Base-by-base conservation (phyloP, 2,888 invertebrate species). In the Acleris sparsana region DNA sequence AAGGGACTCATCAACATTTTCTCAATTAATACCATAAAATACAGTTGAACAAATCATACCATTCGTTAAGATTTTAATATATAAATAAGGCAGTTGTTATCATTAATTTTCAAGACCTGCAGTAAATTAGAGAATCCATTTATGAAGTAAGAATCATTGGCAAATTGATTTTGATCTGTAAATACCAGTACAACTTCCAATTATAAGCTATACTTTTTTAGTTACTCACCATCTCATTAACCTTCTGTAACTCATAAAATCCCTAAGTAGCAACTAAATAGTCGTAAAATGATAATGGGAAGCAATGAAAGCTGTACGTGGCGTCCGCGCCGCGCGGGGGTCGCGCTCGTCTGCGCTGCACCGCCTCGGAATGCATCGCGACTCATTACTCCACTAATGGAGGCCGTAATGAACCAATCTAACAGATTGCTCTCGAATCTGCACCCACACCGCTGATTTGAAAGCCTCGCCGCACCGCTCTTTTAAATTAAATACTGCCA, bases 391-490 rank as follows among this genome's bases (percentile, higher is more conserved):
- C 78, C 83, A 85, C 89, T 90, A 92, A 91, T 90, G 91, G 89
- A 86, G 84, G 83, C 84, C 81, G 85, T 90, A 89, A 91, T 92
- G 90, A 91, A 89, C 90, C 90, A 92, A 92, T 92, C 91, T 89
- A 92, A 89, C 89, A 87, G 91, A 91, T 91, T 92, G 92, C 90
- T 87, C 89, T 88, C 85, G 83, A 90, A 92, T 89, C 89, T 89
- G 84, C 84, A 79, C 87, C 84, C 83, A 82, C 84, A 84, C 83
- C 81, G 82, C 87, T 89, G 87, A 90, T 90, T 90, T 89, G 88
- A 89, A 89, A 90, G 87, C 79, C 76, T 80, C 79, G 79, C 83
- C 77, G 73, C 80, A 74, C 80, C 75, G 82, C 82, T 70, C 82
- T 86, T 86, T 85, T 84, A 84, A 86, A 86, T 84, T 84, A 84